Base-by-base conservation (phyloP, 2,888 invertebrate genomes). In the Leuctra nigra region DNA sequence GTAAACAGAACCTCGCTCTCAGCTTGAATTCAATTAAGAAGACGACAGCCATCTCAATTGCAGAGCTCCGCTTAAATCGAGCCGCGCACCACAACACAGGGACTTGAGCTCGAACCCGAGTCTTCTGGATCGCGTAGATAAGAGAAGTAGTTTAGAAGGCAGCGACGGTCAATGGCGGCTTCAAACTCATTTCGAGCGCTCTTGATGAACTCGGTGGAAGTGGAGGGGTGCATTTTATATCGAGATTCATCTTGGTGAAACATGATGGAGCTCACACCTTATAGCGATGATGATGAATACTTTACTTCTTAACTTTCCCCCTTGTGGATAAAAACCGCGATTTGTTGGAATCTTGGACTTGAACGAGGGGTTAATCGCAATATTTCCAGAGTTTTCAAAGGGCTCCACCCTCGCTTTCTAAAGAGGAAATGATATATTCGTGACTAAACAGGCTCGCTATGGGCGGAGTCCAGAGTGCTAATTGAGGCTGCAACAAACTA, bases 241-340 rank as follows among this genome's bases (percentile, higher is more conserved):
- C 44, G 23, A n/a, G n/a, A n/a, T n/a, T n/a, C n/a, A 23, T 44
- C 44, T 44, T 44, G 23, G 23, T 44, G 44, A 44, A 44, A 44
- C 4, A 23, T n/a, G 44, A 44, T 22, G 44, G 23, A 44, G 44
- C 44, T 44, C 22, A 44, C 44, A 44, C 44, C 44, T 44, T 44
- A 16, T n/a, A 41, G 11, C 18, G 18, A 41, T 20, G 23, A 23
- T 44, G 44, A 44, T 44, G 44, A 23, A 44, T 44, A 20, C 22
- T 44, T 44, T n/a, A 44, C 22, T 44, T n/a, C n/a, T n/a, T n/a
- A n/a, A n/a, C n/a, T n/a, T n/a, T n/a, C n/a, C 22, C 44, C 44
- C 44, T 44, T 7, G 7, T 29, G 29, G 11, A 29, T 29, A 11
- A 29, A 29, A 29, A 29, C 29, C 11, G 6, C 44, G 44, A 44